Percentiles rank a stretch among this genome's conserved stretches.
These are phyloP conservation scores for Pseudococcus viburni DNA, from an alignment of 2,888 invertebrate species.

Conservation along the genomic window DNA sequence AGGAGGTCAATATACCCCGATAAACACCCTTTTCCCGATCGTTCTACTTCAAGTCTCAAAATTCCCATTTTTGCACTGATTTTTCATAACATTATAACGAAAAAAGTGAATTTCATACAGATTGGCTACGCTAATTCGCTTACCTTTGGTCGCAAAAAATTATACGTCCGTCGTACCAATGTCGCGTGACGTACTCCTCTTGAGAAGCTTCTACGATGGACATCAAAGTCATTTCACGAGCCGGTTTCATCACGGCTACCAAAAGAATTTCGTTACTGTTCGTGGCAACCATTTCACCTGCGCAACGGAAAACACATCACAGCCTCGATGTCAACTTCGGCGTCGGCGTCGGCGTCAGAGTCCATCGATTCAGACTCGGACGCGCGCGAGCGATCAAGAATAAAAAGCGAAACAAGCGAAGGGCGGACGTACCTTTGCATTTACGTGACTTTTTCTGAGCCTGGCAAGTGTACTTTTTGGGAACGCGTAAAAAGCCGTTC, in stretches of 20 bases:
- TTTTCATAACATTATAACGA: too few relatives aligned
- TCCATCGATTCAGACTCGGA: too few relatives aligned
- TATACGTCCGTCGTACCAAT: conserved; percentile 89
- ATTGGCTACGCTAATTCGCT: neutral
- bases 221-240: conserved; percentile 81
- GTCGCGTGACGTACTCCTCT: conserved; percentile 91
- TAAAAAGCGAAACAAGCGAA: neutral
- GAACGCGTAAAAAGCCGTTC: conserved; percentile 72
- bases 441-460: conserved; percentile 70
- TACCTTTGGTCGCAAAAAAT: conserved; percentile 87
- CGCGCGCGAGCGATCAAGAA: neutral
- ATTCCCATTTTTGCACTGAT: too few relatives aligned
- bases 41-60: too few relatives aligned
- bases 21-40: too few relatives aligned
- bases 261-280: conserved; percentile 69
- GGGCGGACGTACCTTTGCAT: conserved; percentile 58
- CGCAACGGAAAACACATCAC: neutral
- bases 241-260: conserved; percentile 77
- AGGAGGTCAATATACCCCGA: too few relatives aligned
- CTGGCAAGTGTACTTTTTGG: conserved; percentile 54
- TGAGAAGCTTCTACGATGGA: conserved; percentile 79
- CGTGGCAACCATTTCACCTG: conserved; percentile 56
- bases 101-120: too few relatives aligned
- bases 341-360: too few relatives aligned
- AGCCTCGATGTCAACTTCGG: too few relatives aligned